Evolutionary conservation across 2,113 vertebrate genomes (phyloP), one percentile per base, ranked within the genome.

Genomic region (Bujurquina vittata): DNA sequence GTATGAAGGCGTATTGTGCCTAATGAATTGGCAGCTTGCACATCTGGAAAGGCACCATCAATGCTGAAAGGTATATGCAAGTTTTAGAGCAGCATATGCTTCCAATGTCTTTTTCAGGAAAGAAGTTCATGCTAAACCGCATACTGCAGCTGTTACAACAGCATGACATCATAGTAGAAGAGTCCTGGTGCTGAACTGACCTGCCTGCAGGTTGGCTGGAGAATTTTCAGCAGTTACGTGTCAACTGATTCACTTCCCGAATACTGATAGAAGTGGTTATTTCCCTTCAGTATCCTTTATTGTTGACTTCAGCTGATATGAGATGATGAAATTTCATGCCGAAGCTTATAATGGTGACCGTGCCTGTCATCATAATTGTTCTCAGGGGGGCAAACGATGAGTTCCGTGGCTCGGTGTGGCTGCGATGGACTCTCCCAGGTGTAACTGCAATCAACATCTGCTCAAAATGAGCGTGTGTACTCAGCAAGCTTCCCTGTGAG

Each of bases 261-360:
- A 90, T 87, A 79, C 76, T 83, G 89, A 77, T 75, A 63, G 76
- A 75, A 84, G 29, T 77, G 75, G 26, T 75, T 80, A 79, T 81
- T 86, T 88, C 78, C 87, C 80, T 77, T n/a, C 81, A 22, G 59
- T 79, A 82, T 87, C 86, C 79, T 91, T 87, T 90, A 90, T 52
- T 69, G 77, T 84, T 17, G 23, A 86, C 56, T 85, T 87, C 40
- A 81, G 83, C 62, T 67, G 80, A 88, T 85, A 81, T 63, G 46
- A 82, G 65, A 81, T 86, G 79, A 90, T 90, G 62, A 84, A 76
- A 90, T 92, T 91, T 86, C 63, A 77, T 85, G 85, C 84, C 10
- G 4, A 26, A 61, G 43, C 73, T 79, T 78, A 85, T 76, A 79
- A 89, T 80, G 61, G 49, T 62, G 63, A 29, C 75, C 15, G 6